Base-by-base conservation (phyloP, 2,888 invertebrate species). In the Ormyrus thymus region DNA sequence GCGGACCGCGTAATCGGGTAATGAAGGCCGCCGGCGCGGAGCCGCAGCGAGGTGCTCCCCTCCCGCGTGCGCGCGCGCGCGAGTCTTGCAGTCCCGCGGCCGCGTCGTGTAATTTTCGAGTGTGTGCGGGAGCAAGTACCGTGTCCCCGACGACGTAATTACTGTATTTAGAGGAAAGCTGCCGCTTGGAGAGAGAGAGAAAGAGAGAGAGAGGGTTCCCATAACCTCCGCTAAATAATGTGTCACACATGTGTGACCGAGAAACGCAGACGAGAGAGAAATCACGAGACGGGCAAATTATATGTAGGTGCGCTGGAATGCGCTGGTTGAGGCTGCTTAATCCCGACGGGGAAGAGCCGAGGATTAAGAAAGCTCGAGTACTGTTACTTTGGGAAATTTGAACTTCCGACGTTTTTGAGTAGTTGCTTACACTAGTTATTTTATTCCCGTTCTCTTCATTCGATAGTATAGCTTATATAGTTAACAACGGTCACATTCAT, bases 111-210 rank as follows among this genome's bases (percentile, higher is more conserved):
- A 74, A 79, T 76, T 76, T 76, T 58, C 73, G 68, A 73, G 48
- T 55, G 29, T 29, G 29, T 29, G 3, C 29, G 29, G 4, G 85
- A 81, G 82, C 87, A 86, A 86, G 86, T 86, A 88, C 85, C 88
- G 84, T 88, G 86, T 89, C 87, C 86, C 86, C 84, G 71, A 64
- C 69, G 55, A 73, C 74, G 83, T 88, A 89, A 89, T 89, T 87
- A 89, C 86, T 85, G 88, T 89, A 83, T 87, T 89, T 88, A 87
- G 84, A 82, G 83, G 81, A 85, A 83, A 84, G 82, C 85, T 85
- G 86, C 85, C 29, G 29, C 29, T 2, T 4, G 29, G 29, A 29
- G 29, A 0, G 29, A 85, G 59, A 43, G 66, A 65, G 50, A 68
- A 45, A 72, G 78, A 74, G 65, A 73, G 65, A 85, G 85, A 85